Evolutionary conservation across 2,888 invertebrate species (phyloP), one percentile per base, ranked within the genome.

Genomic region (Notodonta dromedarius): DNA sequence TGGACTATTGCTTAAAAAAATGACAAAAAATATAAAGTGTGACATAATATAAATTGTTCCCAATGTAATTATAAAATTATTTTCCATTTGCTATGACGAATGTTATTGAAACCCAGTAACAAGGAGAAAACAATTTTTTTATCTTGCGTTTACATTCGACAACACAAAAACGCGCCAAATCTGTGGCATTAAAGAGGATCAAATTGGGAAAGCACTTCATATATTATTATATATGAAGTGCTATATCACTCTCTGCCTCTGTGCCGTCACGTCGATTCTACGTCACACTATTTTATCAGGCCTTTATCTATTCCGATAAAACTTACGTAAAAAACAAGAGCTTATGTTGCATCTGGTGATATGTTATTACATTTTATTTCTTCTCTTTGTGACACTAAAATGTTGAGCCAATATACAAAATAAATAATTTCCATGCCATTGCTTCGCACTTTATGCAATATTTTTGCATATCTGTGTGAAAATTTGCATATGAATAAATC

Each of bases 291-390:
- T 53, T 60, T 66, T 62, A 59, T 67, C 71, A 66, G 58, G 57
- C 44, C 61, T 59, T 62, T 77, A 70, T 72, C 67, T 65, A 42
- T 48, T 53, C 54, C 42, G 68, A 74, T 69, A 71, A 69, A 63
- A 62, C 64, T 74, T 61, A 76, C 73, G 69, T 71, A 62, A 63
- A 24, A 71, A 62, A 65, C 69, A 66, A 65, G 57, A 61, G 65
- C 63, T 71, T 74, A 67, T 58, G 55, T 58, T 48, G 58, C 48
- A 39, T 63, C 61, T 60, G 50, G 12, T 63, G 70, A 67, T 69
- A 70, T 62, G 58, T 64, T 61, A 65, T 65, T 72, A 59, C 57
- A 63, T 65, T 35, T 35, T 65, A 60, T 60, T 66, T 59, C 61
- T 62, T 16, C 55, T 44, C 57, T 32, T 11, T 32, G 24, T 32